Evolutionary conservation across 2,113 vertebrate genomes (phyloP).

Genomic region (Hyaena hyaena): DNA sequence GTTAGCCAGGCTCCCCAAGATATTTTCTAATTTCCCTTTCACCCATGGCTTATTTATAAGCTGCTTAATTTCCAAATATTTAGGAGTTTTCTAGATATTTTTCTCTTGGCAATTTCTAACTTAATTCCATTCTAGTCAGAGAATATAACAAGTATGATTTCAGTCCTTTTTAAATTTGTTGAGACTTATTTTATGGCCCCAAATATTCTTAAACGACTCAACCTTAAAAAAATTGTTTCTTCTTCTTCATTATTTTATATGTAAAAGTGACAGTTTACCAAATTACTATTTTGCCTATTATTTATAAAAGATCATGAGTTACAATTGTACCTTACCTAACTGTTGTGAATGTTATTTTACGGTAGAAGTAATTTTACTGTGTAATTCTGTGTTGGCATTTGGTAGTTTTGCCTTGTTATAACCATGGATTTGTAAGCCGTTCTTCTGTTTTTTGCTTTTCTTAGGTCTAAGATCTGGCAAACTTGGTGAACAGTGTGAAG

Average conservation of each 20-base stretch:
- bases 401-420: neutral
- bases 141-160: neutral
- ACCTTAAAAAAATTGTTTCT: neutral
- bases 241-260: neutral
- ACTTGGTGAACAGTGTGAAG: conserved; percentile 97
- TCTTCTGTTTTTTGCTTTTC: neutral
- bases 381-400: neutral
- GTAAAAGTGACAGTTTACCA: neutral
- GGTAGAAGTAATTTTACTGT: neutral
- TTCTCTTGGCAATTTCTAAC: neutral
- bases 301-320: neutral
- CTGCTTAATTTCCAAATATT: conserved; percentile 37
- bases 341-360: neutral
- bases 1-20: neutral
- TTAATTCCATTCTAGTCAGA: conserved; percentile 18
- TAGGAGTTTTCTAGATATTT: neutral
- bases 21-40: neutral
- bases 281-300: neutral
- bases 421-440: neutral
- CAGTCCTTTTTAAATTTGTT: conserved; percentile 36
- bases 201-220: neutral
- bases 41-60: neutral
- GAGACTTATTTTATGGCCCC: neutral
- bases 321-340: neutral
- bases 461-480: conserved; percentile 95